phyloP scores from a whole-genome alignment of 2,888 invertebrate genomes.

The Rhamphomyia laevipes region DNA sequence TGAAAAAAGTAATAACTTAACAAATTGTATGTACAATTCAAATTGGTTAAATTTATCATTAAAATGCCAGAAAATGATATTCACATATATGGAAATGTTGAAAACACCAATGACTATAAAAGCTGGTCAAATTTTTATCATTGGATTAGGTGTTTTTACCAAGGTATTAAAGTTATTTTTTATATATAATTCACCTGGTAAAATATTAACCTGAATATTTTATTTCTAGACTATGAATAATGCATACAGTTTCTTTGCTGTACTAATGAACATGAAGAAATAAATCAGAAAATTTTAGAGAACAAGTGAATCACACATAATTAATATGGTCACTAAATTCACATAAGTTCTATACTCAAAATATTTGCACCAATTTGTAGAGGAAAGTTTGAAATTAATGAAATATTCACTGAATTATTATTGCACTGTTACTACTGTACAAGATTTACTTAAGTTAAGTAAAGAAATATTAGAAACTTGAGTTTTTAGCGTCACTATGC shows the following conservation, averaged over 20 bases:
- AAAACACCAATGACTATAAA: slow-evolving; percentile 23
- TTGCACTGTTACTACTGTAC: too few species aligned
- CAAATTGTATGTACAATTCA: slow-evolving; percentile 22
- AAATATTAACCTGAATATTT: neutral
- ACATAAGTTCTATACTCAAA: too few species aligned
- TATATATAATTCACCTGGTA: too few species aligned
- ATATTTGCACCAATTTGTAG: too few species aligned
- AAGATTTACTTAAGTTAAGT: too few species aligned
- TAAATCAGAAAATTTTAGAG: neutral
- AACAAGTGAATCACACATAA: too few species aligned
- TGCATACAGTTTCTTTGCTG: slow-evolving; percentile 28
- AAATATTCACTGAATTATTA: too few species aligned
- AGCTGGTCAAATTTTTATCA: slow-evolving; percentile 25
- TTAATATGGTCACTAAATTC: too few species aligned
- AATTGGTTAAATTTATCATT: slow-evolving; percentile 24
- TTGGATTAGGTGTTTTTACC: slow-evolving; percentile 27
- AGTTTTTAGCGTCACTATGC: too few species aligned
- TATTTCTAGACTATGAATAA: slow-evolving; percentile 25
- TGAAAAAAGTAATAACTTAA: slow-evolving; percentile 20
- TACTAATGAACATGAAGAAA: slow-evolving; percentile 24
- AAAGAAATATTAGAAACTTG: too few species aligned
- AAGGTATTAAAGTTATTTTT: slow-evolving; percentile 18
- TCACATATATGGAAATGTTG: slow-evolving; percentile 25
- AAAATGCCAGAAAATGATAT: slow-evolving; percentile 21
- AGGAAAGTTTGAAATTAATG: too few species aligned